Evolutionary conservation across 2,797 vertebrate species (phyloP), one percentile per base, ranked within the genome.

Genomic region (Geotria australis): DNA sequence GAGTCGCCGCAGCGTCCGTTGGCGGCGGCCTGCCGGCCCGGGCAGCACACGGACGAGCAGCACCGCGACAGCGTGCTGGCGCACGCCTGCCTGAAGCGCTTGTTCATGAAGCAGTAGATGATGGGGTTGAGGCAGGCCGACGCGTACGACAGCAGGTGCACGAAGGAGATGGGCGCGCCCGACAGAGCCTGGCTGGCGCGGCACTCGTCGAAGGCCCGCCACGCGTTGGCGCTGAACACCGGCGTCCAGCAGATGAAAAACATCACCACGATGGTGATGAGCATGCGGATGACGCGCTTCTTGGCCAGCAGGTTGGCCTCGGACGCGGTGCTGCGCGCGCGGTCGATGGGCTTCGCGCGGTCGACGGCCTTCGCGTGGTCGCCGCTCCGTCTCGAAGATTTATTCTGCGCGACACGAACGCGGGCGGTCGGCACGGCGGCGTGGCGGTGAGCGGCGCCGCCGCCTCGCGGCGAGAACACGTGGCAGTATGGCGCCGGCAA

Each of bases 71-170:
- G 88, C 0, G 83, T 84, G 63, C 74, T 56, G 3, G 79, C 64
- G 13, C 83, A 76, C 9, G 84, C 83, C 57, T 80, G 76, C 58
- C 86, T 83, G 68, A 96, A 96, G 11, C 86, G 83, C 3, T 76
- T 85, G 74, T 96, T 91, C 84, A 93, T 93, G 74, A 96, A 93
- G 73, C 89, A 93, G 76, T 96, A 96, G 70, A 94, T 78, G 38
- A 96, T 71, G 2, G 89, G 86, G 69, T 91, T 96, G 69, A 85
- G 69, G 2, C 85, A 88, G 61, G 85, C 76, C 0, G 86, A 94
- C 9, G 72, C 78, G 65, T 91, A 93, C 58, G 74, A 77, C 59
- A 96, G 66, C 63, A 96, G 68, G 63, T 93, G 84, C 67, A 96
- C 95, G 64, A 86, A 93, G 57, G 85, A 85, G 57, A 95, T 95